phyloP scores from a whole-genome alignment of 2,113 vertebrate genomes.

The Labrus mixtus region DNA sequence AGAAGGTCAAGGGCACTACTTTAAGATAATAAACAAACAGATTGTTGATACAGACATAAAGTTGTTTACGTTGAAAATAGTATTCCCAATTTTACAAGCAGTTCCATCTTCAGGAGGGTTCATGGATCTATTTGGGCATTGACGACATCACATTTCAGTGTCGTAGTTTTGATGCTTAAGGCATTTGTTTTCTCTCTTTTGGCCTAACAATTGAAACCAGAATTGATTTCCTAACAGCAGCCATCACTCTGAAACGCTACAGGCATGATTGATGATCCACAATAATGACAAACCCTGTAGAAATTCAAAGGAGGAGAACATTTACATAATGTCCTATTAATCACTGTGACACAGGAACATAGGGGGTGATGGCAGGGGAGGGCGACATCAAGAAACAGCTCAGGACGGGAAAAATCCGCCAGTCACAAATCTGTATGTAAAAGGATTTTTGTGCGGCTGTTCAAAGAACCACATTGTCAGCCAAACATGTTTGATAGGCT shows the following conservation, averaged over 20 bases:
- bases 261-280: conserved; percentile 67
- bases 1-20: too few relatives aligned
- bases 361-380: neutral
- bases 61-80: too few relatives aligned
- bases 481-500: too few relatives aligned
- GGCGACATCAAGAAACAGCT: neutral
- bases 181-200: conserved; percentile 4
- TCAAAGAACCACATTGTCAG: too few relatives aligned
- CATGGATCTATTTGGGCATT: too few relatives aligned
- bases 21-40: too few relatives aligned
- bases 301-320: conserved; percentile 47
- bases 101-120: too few relatives aligned
- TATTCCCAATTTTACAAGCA: too few relatives aligned
- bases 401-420: neutral
- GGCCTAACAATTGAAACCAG: neutral
- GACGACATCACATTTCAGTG: neutral
- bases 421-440: neutral
- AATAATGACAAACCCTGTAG: conserved; percentile 55
- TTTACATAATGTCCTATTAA: conserved; percentile 68
- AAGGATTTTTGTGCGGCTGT: neutral
- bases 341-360: conserved; percentile 60
- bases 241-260: conserved; percentile 40
- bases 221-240: conserved; percentile 58
- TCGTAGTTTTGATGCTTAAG: conserved; percentile 12
- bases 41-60: too few relatives aligned